A percentile compares a stretch with the other conserved stretches of the same genome.
Evolutionary conservation across 2,113 vertebrate genomes (phyloP).

Genomic region (Nyctereutes procyonoides): DNA sequence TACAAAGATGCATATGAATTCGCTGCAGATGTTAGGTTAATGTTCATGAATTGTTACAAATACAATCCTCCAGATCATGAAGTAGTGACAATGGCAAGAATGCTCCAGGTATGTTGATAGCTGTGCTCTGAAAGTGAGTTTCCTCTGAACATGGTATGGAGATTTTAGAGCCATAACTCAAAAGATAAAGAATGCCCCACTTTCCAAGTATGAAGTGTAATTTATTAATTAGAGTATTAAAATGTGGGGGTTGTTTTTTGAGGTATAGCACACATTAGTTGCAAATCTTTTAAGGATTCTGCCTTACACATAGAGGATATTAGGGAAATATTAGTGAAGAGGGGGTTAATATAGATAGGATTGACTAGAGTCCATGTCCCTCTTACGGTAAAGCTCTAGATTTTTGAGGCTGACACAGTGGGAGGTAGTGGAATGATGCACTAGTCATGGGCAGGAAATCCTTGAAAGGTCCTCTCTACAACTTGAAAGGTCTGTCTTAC

Average conservation of each 20-base stretch:
- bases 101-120: constrained; percentile 90
- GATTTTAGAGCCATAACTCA: neutral
- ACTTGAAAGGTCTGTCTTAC: neutral
- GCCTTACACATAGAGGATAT: neutral
- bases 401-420: neutral
- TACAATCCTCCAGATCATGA: constrained; percentile 91
- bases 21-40: constrained; percentile 93
- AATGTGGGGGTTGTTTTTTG: neutral
- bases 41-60: constrained; percentile 96
- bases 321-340: neutral
- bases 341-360: neutral
- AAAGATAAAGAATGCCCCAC: neutral
- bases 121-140: neutral
- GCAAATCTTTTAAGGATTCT: constrained; percentile 39
- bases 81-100: constrained; percentile 93
- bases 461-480: neutral
- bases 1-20: constrained; percentile 92
- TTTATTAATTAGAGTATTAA: constrained; percentile 32
- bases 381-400: neutral
- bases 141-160: constrained; percentile 12
- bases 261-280: neutral
- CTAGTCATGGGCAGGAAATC: neutral
- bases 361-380: neutral
- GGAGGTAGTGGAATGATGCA: neutral
- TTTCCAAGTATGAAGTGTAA: neutral